These are phyloP conservation scores for Eurois occulta DNA, from an alignment of 2,888 invertebrate species.

Conservation along the genomic window DNA sequence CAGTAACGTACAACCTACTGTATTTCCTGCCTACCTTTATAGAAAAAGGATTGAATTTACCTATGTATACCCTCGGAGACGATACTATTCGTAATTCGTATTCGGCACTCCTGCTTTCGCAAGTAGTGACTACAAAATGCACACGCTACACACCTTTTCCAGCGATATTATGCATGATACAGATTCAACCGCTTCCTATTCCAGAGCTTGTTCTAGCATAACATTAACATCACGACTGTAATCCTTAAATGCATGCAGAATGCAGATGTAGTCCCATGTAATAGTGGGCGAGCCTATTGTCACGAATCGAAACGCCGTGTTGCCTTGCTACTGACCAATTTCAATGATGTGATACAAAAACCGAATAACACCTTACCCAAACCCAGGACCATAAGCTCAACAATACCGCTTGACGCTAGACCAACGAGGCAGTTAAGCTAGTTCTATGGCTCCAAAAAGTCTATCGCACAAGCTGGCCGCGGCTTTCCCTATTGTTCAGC, in stretches of 20 bases:
- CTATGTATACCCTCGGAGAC: not conserved
- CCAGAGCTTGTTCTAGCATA: not conserved
- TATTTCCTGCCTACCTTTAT: not conserved
- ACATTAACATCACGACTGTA: not conserved
- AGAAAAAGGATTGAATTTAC: not conserved
- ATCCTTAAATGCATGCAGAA: not conserved
- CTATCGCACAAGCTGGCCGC: conserved; percentile 65
- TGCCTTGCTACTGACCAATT: not conserved
- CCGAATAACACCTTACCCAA: not conserved
- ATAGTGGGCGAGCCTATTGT: not conserved
- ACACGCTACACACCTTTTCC: not conserved
- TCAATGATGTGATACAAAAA: not conserved
- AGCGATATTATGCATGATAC: not conserved
- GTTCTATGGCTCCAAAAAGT: conserved; percentile 52
- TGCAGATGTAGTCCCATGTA: not conserved
- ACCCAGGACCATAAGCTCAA: too few relatives aligned
- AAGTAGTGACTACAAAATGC: not conserved
- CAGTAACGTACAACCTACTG: not conserved
- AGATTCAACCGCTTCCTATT: not conserved
- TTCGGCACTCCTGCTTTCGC: not conserved
- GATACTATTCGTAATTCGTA: not conserved
- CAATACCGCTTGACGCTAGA: not conserved
- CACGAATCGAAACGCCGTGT: not conserved
- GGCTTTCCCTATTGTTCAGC: conserved; percentile 87
- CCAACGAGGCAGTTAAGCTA: conserved; percentile 20